Percentiles rank a stretch among this genome's conserved stretches.
These are phyloP conservation scores for Clivina fossor DNA, from an alignment of 2,888 invertebrate genomes.

Conservation along the genomic window DNA sequence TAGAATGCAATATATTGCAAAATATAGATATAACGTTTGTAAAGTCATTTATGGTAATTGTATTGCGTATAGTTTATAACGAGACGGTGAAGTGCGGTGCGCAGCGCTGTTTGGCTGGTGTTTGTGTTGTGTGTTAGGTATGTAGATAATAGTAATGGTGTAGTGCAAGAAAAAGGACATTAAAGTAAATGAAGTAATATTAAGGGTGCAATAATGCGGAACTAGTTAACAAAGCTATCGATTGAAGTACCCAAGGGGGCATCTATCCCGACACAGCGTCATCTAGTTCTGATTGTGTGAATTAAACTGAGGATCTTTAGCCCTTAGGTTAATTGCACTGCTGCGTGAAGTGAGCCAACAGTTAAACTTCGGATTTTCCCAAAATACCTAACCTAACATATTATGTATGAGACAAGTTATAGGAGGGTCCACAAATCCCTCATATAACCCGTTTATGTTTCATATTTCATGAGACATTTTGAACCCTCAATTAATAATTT, in stretches of 20 bases:
- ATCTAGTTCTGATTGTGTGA: neutral
- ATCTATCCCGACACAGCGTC: neutral
- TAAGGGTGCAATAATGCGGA: neutral
- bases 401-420: slow-evolving; percentile 10
- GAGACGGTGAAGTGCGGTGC: no score
- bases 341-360: neutral
- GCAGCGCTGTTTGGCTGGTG: no score
- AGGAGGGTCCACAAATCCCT: neutral
- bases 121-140: no score
- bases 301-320: neutral
- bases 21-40: no score
- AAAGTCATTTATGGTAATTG: no score
- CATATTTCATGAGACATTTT: slow-evolving; percentile 7
- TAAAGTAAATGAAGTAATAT: neutral
- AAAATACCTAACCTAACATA: slow-evolving; percentile 4
- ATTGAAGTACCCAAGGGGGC: neutral
- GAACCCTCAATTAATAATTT: slow-evolving; percentile 3
- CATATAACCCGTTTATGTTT: slow-evolving; percentile 4
- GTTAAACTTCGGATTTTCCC: neutral
- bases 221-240: neutral
- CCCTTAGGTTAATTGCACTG: neutral
- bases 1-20: no score
- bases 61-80: no score
- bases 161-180: no score
- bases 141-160: no score